Conservation (phyloP, 2,797 vertebrate species). For the Sebastes umbrosus region DNA sequence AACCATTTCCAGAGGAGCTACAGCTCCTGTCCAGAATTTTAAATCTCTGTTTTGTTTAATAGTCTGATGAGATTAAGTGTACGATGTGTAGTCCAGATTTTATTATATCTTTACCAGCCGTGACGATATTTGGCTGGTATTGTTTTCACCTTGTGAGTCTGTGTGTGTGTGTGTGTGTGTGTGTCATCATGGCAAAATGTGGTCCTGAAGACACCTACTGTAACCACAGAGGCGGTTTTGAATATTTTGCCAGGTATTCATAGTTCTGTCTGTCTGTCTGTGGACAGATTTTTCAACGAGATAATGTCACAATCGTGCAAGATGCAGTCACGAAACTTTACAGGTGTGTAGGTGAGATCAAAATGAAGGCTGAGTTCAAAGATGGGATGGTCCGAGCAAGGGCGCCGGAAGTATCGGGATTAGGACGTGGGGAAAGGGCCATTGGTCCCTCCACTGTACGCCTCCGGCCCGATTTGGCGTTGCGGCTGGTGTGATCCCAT, state of each 20-base stretch:
- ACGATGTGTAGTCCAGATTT: background rate
- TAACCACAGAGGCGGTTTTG: background rate
- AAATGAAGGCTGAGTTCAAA: background rate
- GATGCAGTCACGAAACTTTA: no score
- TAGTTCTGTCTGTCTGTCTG: background rate
- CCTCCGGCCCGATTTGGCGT: no score
- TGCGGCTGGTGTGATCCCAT: no score
- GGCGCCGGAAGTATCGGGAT: background rate
- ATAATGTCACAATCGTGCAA: no score
- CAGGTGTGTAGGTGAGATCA: background rate
- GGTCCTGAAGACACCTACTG: background rate
- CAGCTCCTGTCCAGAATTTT: background rate
- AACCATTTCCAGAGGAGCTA: background rate
- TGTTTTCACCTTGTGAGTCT: background rate
- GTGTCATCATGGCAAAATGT: background rate
- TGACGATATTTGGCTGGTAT: background rate
- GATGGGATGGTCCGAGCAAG: no score
- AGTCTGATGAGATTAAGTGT: background rate
- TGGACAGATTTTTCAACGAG: no score
- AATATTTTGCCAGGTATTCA: background rate
- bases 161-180: background rate
- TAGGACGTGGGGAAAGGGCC: background rate
- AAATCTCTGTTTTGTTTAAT: background rate
- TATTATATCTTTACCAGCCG: background rate
- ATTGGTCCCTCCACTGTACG: no score